A percentile compares a stretch with the other conserved stretches of the same genome.
phyloP scores from a whole-genome alignment of 2,888 invertebrate genomes.

The Hyposoter dolosus region DNA sequence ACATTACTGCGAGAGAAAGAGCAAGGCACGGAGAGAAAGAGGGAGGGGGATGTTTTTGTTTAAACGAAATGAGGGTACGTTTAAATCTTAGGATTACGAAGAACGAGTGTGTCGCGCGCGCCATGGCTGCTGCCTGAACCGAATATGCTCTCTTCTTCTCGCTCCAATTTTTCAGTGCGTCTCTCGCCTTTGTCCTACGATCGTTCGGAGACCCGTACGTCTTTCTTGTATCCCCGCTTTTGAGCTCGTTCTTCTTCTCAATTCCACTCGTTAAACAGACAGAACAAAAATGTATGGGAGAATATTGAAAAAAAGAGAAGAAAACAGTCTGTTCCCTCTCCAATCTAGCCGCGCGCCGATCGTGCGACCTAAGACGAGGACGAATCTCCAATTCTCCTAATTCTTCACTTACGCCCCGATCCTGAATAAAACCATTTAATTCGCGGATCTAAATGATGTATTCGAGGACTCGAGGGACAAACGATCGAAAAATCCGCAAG shows the following conservation, averaged over 20 bases:
- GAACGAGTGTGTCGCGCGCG: constrained; percentile 68
- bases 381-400: constrained; percentile 57
- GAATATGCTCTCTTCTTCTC: constrained; percentile 34
- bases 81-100: constrained; percentile 81
- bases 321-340: constrained; percentile 34
- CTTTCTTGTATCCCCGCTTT: constrained; percentile 66
- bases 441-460: constrained; percentile 38
- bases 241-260: constrained; percentile 71
- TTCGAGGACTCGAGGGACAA: constrained; percentile 65
- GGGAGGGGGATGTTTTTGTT: constrained; percentile 77
- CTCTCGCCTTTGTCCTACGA: constrained; percentile 59
- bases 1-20: constrained; percentile 39
- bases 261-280: constrained; percentile 59
- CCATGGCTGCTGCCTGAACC: constrained; percentile 45
- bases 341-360: constrained; percentile 59
- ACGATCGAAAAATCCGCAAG: constrained; percentile 70
- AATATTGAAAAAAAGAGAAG: constrained; percentile 50
- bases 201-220: constrained; percentile 59
- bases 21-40: constrained; percentile 47
- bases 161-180: constrained; percentile 27
- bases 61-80: constrained; percentile 76
- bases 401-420: constrained; percentile 61
- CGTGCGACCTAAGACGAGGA: constrained; percentile 57
- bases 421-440: constrained; percentile 54
- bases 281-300: constrained; percentile 59